phyloP scores from a whole-genome alignment of 2,113 vertebrate species.

The Oryzias javanicus region DNA sequence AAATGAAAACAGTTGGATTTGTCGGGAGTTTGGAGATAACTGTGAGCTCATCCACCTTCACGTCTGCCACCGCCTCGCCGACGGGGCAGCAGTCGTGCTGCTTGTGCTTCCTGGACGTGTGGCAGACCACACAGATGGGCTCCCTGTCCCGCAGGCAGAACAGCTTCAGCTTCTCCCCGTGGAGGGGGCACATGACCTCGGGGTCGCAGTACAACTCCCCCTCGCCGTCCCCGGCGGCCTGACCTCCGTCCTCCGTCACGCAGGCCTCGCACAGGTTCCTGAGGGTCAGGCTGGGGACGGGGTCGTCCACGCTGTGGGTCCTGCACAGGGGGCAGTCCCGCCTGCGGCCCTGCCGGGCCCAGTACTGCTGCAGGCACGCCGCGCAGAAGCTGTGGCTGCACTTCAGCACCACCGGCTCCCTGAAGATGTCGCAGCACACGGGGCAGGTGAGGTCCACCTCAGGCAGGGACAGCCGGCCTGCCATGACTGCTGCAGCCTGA shows the following conservation, averaged over 20 bases:
- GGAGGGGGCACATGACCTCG: slow-evolving; percentile 56
- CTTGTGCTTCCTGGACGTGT: slow-evolving; percentile 73
- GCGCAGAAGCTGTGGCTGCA: slow-evolving; percentile 78
- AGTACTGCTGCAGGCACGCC: slow-evolving; percentile 65
- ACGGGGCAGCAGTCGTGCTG: slow-evolving; percentile 68
- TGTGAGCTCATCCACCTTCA: slow-evolving; percentile 55
- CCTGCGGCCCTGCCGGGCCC: slow-evolving; percentile 9
- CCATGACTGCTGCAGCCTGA: slow-evolving; percentile 43
- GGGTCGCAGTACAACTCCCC: slow-evolving; percentile 45
- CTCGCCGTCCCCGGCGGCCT: neutral
- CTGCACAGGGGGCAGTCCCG: slow-evolving; percentile 70
- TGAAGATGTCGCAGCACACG: slow-evolving; percentile 73
- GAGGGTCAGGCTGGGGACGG: slow-evolving; percentile 66
- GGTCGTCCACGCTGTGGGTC: slow-evolving; percentile 44
- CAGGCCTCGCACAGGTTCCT: slow-evolving; percentile 71
- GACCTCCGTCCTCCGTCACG: slow-evolving; percentile 43
- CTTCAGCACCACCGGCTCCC: slow-evolving; percentile 73
- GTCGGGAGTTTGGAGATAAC: neutral
- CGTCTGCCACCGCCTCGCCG: slow-evolving; percentile 57
- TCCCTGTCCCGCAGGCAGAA: slow-evolving; percentile 67
- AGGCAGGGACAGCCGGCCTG: slow-evolving; percentile 48
- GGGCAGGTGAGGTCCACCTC: slow-evolving; percentile 70
- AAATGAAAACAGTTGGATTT: neutral
- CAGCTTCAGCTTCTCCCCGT: slow-evolving; percentile 73
- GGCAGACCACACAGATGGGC: slow-evolving; percentile 74